Base-by-base conservation (phyloP, 1,140 invertebrate species). In the Caenorhabditis brenneri region DNA sequence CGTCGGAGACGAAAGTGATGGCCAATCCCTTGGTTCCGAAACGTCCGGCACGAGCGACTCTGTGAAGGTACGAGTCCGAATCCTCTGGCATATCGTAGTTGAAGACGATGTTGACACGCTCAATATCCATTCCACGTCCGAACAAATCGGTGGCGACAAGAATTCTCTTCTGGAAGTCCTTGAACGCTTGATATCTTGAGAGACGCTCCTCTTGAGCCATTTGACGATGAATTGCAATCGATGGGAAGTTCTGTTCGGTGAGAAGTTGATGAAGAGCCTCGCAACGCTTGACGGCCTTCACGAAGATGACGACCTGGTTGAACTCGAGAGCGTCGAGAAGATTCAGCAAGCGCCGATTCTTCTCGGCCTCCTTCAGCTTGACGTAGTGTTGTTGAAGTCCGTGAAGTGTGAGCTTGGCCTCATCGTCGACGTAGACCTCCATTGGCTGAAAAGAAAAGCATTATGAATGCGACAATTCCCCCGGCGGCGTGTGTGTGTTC, bases 51-150 rank as follows among this genome's bases (percentile, higher is more conserved):
- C 97, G 93, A 0, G 98, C 98, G 51, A 99, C 93, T 91, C 98
- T 93, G 92, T 99, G 98, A 55, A 99, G 92, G 90, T 99, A 99
- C 0, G 97, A 99, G 89, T 99, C 98, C 0, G 97, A 98, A 92
- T 98, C 96, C 92, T 99, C 98, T 9, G 98, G 97, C 97, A 99
- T 99, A 90, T 99, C 98, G 91, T 99, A 99, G 91, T 99, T 99
- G 91, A 99, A 99, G 0, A 99, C 98, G 92, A 99, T 99, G 91
- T 99, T 99, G 0, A 99, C 98, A 92, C 98, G 87, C 88, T 93
- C 93, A 92, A 97, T 97, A 92, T 97, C 96, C 95, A 97, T 97
- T 82, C 96, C 96, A 88, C 98, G 93, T 27, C 97, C 98, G 93
- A 99, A 99, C 36, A 99, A 92, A 92, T 99, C 99, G 0, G 98